A percentile compares a stretch with the other conserved stretches of the same genome.
phyloP scores from a whole-genome alignment of 2,113 vertebrate genomes.

The Mobula birostris region DNA sequence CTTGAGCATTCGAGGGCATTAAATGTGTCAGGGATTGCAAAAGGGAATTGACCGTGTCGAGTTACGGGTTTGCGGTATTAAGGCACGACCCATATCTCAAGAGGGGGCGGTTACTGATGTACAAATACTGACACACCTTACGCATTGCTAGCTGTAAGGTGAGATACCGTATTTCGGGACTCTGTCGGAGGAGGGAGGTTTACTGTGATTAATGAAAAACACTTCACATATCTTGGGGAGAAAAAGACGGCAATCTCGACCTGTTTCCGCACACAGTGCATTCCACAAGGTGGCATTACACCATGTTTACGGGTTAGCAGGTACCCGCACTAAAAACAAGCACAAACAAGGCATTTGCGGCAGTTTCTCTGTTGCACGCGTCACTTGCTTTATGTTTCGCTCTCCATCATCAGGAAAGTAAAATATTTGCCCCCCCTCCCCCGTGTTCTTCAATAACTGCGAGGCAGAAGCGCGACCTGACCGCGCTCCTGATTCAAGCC shows the following conservation, averaged over 20 bases:
- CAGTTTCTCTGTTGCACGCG: background rate
- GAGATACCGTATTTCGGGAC: background rate
- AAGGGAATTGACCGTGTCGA: background rate
- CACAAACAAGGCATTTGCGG: background rate
- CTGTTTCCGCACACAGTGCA: background rate
- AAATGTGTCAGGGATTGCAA: background rate
- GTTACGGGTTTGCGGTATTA: constrained; percentile 1
- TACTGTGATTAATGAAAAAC: background rate
- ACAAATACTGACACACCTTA: background rate
- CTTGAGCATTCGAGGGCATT: background rate
- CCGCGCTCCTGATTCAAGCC: background rate
- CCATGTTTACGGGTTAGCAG: background rate
- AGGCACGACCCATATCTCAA: background rate
- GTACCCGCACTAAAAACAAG: background rate
- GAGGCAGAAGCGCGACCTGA: background rate
- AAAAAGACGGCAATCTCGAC: background rate
- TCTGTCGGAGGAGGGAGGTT: background rate
- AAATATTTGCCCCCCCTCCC: too few relatives aligned
- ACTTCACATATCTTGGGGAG: background rate
- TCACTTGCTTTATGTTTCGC: background rate
- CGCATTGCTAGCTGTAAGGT: background rate
- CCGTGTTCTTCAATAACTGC: background rate
- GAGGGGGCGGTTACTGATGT: background rate
- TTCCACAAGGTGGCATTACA: constrained; percentile 12
- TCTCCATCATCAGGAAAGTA: background rate